phyloP scores from a whole-genome alignment of 2,888 invertebrate genomes.

The Rhabditophanes sp. region DNA sequence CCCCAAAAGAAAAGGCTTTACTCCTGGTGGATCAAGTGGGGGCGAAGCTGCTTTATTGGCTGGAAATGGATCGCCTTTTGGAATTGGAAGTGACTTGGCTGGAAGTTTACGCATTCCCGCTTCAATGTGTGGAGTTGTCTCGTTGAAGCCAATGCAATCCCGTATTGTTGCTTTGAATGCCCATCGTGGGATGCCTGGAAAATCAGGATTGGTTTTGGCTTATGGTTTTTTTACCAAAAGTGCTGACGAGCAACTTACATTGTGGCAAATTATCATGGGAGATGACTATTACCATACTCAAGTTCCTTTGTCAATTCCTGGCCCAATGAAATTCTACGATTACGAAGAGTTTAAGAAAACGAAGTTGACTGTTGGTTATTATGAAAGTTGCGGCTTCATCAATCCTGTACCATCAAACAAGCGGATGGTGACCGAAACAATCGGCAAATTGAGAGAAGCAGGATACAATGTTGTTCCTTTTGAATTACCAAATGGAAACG shows the following conservation, averaged over 20 bases:
- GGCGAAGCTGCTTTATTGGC: constrained; percentile 48
- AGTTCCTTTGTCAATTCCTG: not conserved
- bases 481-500: constrained; percentile 17
- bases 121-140: constrained; percentile 47
- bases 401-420: constrained; percentile 1
- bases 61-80: constrained; percentile 47
- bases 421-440: constrained; percentile 28
- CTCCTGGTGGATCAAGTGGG: constrained; percentile 48
- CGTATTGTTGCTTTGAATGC: constrained; percentile 21
- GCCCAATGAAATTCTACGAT: not conserved
- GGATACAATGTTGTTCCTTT: constrained; percentile 32
- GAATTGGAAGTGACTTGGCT: constrained; percentile 48
- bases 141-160: constrained; percentile 32
- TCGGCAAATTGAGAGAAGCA: constrained; percentile 16
- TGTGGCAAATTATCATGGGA: constrained; percentile 14
- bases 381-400: constrained; percentile 4
- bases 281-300: constrained; percentile 8
- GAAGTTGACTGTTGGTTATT: too few relatives aligned
- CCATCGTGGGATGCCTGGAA: constrained; percentile 34
- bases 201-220: constrained; percentile 22
- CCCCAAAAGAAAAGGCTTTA: too few relatives aligned
- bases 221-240: constrained; percentile 37
- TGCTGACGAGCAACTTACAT: constrained; percentile 27
- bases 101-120: constrained; percentile 47
- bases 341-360: not conserved